Conservation (phyloP, 2,113 vertebrate species). For the human (Homo sapiens) region GRCh38 chr7:116631501-116632000, state of each 20-base stretch:
- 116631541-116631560: background rate
- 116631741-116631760: background rate
- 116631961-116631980: conserved; percentile 36
- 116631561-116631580: background rate
- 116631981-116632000: background rate
- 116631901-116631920: too few relatives aligned
- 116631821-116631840: background rate
- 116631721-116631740: background rate
- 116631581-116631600: background rate
- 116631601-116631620: background rate
- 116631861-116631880: too few relatives aligned
- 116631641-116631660: background rate
- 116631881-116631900: too few relatives aligned
- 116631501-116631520: background rate
- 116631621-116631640: background rate
- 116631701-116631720: background rate
- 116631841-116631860: background rate
- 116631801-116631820: background rate
- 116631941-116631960: background rate
- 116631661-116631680: background rate
- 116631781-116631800: conserved; percentile 6
- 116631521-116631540: background rate
- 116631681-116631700: conserved; percentile 30
- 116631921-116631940: background rate
- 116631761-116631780: conserved; percentile 18